phyloP scores from a whole-genome alignment of 2,113 vertebrate genomes.

The Aplodontia rufa region DNA sequence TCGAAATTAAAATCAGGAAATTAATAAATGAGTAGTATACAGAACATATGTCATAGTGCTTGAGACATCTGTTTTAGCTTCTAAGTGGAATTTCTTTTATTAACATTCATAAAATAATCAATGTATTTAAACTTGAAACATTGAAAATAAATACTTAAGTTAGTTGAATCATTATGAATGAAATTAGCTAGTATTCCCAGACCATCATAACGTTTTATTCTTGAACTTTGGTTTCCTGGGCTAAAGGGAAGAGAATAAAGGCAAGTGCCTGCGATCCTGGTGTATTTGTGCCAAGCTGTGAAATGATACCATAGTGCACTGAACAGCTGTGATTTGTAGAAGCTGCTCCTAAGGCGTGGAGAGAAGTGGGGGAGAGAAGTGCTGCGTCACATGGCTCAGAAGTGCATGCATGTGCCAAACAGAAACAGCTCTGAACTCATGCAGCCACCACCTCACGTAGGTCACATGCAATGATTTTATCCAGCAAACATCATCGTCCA shows the following conservation, averaged over 20 bases:
- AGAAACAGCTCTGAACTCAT: background rate
- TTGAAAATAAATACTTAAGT: background rate
- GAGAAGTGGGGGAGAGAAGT: background rate
- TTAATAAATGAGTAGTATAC: background rate
- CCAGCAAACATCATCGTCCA: background rate
- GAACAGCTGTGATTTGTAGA: background rate
- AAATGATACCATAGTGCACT: background rate
- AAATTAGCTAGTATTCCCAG: background rate
- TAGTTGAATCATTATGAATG: background rate
- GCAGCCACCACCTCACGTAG: background rate
- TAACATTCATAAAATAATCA: background rate
- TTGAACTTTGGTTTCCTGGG: background rate
- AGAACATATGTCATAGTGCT: background rate
- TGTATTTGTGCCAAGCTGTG: background rate
- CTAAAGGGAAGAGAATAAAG: background rate
- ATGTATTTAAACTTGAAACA: background rate
- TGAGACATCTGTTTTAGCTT: background rate
- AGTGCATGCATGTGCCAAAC: background rate
- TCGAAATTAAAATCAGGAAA: background rate
- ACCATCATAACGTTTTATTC: background rate
- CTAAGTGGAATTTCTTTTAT: background rate
- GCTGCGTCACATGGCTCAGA: too few species aligned
- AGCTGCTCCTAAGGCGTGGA: background rate
- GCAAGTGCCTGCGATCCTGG: background rate
- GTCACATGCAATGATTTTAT: background rate